These are phyloP conservation scores for Opisthocomus hoazin DNA, from an alignment of 2,113 vertebrate genomes.

Conservation along the genomic window DNA sequence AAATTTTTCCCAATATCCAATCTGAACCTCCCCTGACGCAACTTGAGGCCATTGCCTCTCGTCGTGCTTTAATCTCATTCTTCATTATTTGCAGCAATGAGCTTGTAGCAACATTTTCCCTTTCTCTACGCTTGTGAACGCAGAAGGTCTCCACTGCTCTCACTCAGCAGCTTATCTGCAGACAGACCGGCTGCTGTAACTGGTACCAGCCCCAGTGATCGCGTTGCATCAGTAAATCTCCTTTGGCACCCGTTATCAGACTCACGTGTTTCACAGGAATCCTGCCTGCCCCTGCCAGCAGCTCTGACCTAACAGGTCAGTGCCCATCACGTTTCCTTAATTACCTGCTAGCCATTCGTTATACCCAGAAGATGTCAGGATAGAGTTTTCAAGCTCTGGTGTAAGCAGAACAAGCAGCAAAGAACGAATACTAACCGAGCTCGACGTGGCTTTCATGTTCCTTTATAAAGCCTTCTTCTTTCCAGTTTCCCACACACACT, in stretches of 20 bases:
- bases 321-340: background rate
- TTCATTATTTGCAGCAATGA: background rate
- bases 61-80: background rate
- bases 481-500: fast-evolving
- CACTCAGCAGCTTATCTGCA: background rate
- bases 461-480: background rate
- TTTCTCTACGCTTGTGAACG: fast-evolving
- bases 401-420: background rate
- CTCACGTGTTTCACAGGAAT: background rate
- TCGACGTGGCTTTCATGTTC: background rate
- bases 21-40: too few relatives aligned
- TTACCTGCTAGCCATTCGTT: background rate
- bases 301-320: background rate
- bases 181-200: background rate
- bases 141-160: background rate
- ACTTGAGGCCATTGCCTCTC: too few relatives aligned
- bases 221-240: background rate
- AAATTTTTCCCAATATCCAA: too few relatives aligned
- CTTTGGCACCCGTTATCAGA: background rate
- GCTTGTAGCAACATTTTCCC: background rate
- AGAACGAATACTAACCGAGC: background rate
- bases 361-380: background rate
- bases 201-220: fast-evolving
- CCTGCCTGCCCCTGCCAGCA: background rate
- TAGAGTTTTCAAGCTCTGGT: background rate